Percentiles rank a stretch among this genome's conserved stretches.
Conservation (phyloP, 2,888 invertebrate species). For the Drosophila dives region DNA sequence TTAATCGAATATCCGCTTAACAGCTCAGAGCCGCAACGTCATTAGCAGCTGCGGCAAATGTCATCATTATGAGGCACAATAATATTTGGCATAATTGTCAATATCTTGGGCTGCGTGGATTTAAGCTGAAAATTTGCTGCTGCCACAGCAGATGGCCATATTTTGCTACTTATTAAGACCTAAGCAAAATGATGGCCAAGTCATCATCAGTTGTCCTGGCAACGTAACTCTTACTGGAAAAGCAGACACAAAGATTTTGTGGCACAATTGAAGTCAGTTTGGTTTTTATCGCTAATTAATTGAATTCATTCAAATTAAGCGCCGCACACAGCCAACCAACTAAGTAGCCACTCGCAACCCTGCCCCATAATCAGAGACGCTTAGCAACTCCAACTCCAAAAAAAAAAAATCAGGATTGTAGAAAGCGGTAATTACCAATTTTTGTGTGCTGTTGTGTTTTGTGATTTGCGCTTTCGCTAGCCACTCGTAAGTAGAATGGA, state of each 20-base stretch:
- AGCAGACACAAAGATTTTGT: slow-evolving; percentile 24
- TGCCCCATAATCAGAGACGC: slow-evolving; percentile 15
- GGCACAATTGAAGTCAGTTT: slow-evolving; percentile 72
- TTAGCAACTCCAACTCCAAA: neutral
- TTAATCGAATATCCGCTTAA: slow-evolving; percentile 68
- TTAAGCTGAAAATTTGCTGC: slow-evolving; percentile 63
- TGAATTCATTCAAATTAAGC: slow-evolving; percentile 81
- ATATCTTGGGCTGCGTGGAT: slow-evolving; percentile 62
- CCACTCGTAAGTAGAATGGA: slow-evolving; percentile 43
- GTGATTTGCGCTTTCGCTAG: slow-evolving; percentile 61
- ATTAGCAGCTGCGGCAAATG: slow-evolving; percentile 66
- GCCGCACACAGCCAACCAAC: slow-evolving; percentile 6
- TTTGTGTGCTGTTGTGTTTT: slow-evolving; percentile 65
- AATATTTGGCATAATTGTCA: slow-evolving; percentile 71
- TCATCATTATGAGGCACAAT: slow-evolving; percentile 56
- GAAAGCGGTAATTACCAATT: slow-evolving; percentile 66
- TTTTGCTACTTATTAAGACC: slow-evolving; percentile 43
- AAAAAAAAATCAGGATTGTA: neutral
- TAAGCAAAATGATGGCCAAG: slow-evolving; percentile 31
- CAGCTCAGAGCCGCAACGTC: slow-evolving; percentile 59
- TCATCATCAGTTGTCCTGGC: slow-evolving; percentile 30
- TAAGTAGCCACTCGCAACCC: slow-evolving; percentile 9
- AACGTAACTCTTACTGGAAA: slow-evolving; percentile 1
- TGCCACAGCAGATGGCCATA: slow-evolving; percentile 51
- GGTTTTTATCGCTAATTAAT: slow-evolving; percentile 80